Base-by-base conservation (phyloP, 2,113 vertebrate genomes). In the Campylomormyrus tamandua region DNA sequence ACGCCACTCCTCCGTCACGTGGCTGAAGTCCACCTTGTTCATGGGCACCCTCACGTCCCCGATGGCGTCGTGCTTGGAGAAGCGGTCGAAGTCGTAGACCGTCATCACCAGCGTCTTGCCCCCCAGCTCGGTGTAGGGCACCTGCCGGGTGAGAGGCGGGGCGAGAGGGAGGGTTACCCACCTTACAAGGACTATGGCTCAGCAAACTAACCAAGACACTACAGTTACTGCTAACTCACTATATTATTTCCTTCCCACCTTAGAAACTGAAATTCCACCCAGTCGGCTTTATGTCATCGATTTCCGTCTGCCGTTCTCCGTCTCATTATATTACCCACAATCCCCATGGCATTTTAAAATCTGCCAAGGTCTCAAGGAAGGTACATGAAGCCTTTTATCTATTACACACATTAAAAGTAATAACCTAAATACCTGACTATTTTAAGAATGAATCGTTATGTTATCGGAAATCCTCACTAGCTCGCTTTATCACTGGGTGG, bases 21-120 rank as follows among this genome's bases (percentile, higher is more conserved):
- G 97, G 92, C 98, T 98, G 1, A 99, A 99, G 94, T 99, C 98
- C 92, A 99, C 95, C 0, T 97, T 97, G 93, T 98, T 99, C 98
- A 99, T 99, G 0, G 96, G 97, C 84, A 99, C 97, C 93, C 97
- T 98, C 91, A 98, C 96, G 24, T 96, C 98, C 35, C 98, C 98
- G 24, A 99, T 99, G 90, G 98, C 97, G 80, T 99, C 98, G 19
- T 99, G 98, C 93, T 99, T 98, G 90, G 98, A 98, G 95, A 98
- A 99, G 53, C 98, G 98, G 93, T 98, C 98, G 90, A 98, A 99
- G 93, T 98, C 98, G 62, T 98, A 99, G 42, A 98, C 97, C 1
- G 97, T 97, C 98, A 99, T 97, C 93, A 98, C 97, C 92, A 98
- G 96, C 5, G 97, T 98, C 95, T 98, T 99, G 86, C 98, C 98